Evolutionary conservation across 2,797 vertebrate species (phyloP).

Genomic region (Mico argentatus): DNA sequence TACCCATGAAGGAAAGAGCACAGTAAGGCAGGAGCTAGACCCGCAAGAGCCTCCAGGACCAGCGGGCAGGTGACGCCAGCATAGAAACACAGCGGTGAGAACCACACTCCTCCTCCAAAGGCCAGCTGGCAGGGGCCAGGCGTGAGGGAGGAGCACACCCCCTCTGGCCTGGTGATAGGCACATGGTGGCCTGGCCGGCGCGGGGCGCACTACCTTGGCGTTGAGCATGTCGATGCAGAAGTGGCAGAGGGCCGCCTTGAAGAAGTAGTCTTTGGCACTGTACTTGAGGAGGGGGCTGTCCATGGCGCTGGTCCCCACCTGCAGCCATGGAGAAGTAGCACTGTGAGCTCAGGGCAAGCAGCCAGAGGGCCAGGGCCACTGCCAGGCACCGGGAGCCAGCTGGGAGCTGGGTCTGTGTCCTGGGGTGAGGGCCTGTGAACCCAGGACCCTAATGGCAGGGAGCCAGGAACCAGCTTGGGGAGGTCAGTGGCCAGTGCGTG

Average conservation of each 20-base stretch:
- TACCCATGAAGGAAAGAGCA: neutral
- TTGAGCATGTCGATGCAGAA: constrained; percentile 96
- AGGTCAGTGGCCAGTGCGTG: fast-evolving
- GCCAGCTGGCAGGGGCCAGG: fast-evolving
- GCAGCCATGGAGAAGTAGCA: fast-evolving
- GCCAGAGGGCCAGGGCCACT: neutral
- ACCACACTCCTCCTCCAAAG: too few species aligned
- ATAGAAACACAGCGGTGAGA: fast-evolving
- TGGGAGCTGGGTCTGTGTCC: neutral
- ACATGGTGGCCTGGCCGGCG: fast-evolving
- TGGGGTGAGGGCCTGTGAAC: neutral
- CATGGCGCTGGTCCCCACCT: constrained; percentile 94
- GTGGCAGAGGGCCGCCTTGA: constrained; percentile 94
- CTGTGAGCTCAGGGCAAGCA: neutral
- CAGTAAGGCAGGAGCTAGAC: neutral
- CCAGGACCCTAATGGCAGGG: neutral
- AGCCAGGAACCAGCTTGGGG: neutral
- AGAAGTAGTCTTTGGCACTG: constrained; percentile 96
- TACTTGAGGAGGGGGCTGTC: constrained; percentile 96
- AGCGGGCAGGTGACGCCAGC: neutral
- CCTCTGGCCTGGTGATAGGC: neutral
- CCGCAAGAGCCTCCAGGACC: neutral
- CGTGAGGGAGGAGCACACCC: fast-evolving
- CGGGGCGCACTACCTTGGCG: constrained; percentile 86
- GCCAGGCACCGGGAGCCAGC: neutral